Evolutionary conservation across 2,888 invertebrate genomes (phyloP), one percentile per base, ranked within the genome.

Genomic region (Chrysomela aeneicollis): DNA sequence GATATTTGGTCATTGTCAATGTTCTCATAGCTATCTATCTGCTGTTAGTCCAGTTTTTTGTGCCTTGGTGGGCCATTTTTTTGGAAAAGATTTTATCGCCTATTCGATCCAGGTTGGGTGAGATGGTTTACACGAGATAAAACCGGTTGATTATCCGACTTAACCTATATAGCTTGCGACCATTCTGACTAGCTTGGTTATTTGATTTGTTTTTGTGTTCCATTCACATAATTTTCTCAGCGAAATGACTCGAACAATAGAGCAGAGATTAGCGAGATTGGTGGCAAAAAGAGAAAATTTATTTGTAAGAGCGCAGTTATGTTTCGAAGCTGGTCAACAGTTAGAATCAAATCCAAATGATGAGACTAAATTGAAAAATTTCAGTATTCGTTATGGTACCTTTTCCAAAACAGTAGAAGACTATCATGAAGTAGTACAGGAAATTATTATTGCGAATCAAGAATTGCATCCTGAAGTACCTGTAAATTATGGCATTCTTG

Each of bases 371-470:
- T 50, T 61, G 17, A 54, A 54, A 54, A 54, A 53, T 30, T 54
- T 61, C 37, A 59, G 22, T 50, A 35, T 50, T 19, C 37, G 37
- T 12, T 52, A 60, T 52, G 52, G 4, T n/a, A 49, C 22, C 22
- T 49, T 54, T 55, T 30, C 54, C 12, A 35, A 47, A n/a, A 53
- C 54, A 3, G 49, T 21, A 18, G 15, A 26, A 2, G 49, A 61
- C 32, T 54, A 35, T 19, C 37, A n/a, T 35, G 32, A 59, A 12
- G 6, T 59, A 2, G 35, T 32, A 8, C 50, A 59, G 12, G 46
- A 54, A 54, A 61, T 61, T 47, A 37, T 61, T 47, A 15, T 22
- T 10, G 1, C 55, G n/a, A 61, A 54, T 18, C 54, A 54, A 35
- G 5, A 30, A 50, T 26, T 61, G 6, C 30, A 54, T 54, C 59